A percentile compares a stretch with the other conserved stretches of the same genome.
Evolutionary conservation across 1,140 invertebrate genomes (phyloP).

Genomic region (Tetramorium parvispinum): DNA sequence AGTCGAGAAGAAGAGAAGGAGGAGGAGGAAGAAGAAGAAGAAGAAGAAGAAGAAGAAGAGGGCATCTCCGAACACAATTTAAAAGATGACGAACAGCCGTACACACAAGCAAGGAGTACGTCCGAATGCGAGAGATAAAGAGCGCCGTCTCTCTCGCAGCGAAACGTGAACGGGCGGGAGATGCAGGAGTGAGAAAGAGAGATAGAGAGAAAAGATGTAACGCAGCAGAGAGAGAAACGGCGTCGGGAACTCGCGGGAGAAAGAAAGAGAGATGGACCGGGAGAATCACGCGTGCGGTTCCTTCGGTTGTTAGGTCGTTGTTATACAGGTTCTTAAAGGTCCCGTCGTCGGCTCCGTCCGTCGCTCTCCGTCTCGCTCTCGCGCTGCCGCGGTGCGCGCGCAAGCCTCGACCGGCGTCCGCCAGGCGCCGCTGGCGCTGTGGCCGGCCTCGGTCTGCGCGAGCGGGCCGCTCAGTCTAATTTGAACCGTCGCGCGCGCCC

Average conservation of each 20-base stretch:
- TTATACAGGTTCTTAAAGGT: slow-evolving; percentile 80
- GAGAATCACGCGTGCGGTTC: slow-evolving; percentile 75
- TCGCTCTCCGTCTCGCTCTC: slow-evolving; percentile 55
- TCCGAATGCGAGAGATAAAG: slow-evolving; percentile 54
- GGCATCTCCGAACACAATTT: slow-evolving; percentile 47
- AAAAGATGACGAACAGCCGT: slow-evolving; percentile 65
- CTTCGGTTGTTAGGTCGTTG: slow-evolving; percentile 78
- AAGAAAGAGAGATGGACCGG: slow-evolving; percentile 26
- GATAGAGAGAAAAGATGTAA: not conserved
- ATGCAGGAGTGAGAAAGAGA: not conserved
- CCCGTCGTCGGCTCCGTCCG: slow-evolving; percentile 66
- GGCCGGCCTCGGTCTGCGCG: slow-evolving; percentile 82
- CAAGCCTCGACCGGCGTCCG: slow-evolving; percentile 84
- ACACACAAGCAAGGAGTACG: slow-evolving; percentile 11
- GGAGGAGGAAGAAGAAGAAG: slow-evolving; percentile 45
- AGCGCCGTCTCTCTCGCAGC: slow-evolving; percentile 51
- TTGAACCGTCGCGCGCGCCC: slow-evolving; percentile 85
- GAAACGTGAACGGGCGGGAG: not conserved
- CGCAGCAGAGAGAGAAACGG: not conserved
- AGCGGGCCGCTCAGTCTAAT: slow-evolving; percentile 85
- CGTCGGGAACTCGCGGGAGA: not conserved
- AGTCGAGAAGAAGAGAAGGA: slow-evolving; percentile 25
- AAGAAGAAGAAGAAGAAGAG: slow-evolving; percentile 50
- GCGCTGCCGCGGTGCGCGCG: slow-evolving; percentile 79
- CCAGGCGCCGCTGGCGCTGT: slow-evolving; percentile 83